Percentiles rank a stretch among this genome's conserved stretches.
Evolutionary conservation across 2,797 vertebrate genomes (phyloP).

Genomic region (Anguilla obscura): DNA sequence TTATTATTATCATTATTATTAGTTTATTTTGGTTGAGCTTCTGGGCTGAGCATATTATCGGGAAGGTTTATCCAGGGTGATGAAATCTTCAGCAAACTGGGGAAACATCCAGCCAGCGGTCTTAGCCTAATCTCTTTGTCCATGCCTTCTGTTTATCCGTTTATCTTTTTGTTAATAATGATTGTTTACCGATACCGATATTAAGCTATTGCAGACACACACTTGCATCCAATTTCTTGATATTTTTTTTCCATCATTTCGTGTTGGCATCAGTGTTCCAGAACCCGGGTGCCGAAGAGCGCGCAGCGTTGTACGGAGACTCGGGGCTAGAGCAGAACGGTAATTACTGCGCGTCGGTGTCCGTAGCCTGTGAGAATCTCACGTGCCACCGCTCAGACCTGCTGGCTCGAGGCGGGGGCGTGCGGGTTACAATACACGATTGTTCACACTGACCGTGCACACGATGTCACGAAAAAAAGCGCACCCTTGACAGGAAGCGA

Average conservation of each 20-base stretch:
- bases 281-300: not conserved
- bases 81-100: not conserved
- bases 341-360: not conserved
- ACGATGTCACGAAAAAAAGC: not conserved
- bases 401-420: not conserved
- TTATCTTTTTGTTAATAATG: not conserved
- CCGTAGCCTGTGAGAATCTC: not conserved
- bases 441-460: not conserved
- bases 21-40: not conserved
- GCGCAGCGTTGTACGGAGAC: not conserved
- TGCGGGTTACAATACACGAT: not conserved
- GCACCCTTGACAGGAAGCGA: not conserved
- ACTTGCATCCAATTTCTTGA: not conserved
- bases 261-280: not conserved
- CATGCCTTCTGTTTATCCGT: not conserved
- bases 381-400: not conserved
- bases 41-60: not conserved
- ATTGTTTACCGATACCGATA: not conserved
- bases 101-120: not conserved
- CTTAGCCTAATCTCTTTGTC: not conserved
- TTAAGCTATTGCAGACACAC: not conserved
- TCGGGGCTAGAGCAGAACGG: not conserved
- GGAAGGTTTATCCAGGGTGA: not conserved
- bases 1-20: not conserved
- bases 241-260: not conserved